Conservation (phyloP, 2,797 vertebrate genomes). For the Amblyraja radiata region DNA sequence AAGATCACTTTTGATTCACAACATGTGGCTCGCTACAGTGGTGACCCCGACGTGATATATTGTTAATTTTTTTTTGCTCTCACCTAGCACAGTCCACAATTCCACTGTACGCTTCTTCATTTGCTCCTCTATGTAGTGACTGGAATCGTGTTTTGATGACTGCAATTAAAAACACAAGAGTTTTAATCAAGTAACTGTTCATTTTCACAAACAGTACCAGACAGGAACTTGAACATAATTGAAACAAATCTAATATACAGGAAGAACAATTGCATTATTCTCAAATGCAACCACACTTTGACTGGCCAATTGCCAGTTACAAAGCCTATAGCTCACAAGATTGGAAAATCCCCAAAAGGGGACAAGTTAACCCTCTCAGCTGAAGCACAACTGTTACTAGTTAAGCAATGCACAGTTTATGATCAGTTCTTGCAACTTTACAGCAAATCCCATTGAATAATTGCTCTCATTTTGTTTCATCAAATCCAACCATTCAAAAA, state of each 20-base stretch:
- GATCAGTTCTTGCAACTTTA: neutral
- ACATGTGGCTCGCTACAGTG: too few relatives aligned
- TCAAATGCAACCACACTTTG: neutral
- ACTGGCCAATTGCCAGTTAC: neutral
- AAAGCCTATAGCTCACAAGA: too few relatives aligned
- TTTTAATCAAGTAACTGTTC: neutral
- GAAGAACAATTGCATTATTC: neutral
- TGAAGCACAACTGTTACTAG: neutral
- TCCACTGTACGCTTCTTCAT: conserved; percentile 67
- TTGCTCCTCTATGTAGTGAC: conserved; percentile 66
- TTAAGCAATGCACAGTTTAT: neutral
- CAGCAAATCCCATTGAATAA: neutral
- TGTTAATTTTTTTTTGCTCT: neutral
- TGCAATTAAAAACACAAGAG: conserved; percentile 43
- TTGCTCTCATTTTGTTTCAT: neutral
- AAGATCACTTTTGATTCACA: too few relatives aligned
- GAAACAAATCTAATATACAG: neutral
- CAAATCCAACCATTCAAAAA: neutral
- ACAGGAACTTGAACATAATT: neutral
- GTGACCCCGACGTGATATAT: too few relatives aligned
- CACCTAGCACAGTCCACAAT: conserved; percentile 70
- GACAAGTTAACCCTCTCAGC: neutral
- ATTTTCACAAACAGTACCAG: neutral
- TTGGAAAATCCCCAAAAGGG: neutral
- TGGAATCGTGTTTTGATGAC: conserved; percentile 75